phyloP scores from a whole-genome alignment of 2,797 vertebrate species.

The Phoeniculus purpureus region DNA sequence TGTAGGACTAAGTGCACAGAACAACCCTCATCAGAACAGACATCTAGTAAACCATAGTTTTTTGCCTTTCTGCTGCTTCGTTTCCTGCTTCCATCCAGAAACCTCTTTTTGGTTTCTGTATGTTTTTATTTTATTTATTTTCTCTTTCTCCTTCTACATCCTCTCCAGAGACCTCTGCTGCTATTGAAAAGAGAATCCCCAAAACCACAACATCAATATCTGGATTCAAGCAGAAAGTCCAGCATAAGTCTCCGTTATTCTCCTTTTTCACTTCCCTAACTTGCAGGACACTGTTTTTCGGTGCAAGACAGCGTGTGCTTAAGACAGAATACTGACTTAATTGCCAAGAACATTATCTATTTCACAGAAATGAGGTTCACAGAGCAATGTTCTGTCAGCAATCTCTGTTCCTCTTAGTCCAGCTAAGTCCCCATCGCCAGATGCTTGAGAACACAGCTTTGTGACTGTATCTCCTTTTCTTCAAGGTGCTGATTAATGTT shows the following conservation, averaged over 20 bases:
- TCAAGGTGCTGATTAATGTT: neutral
- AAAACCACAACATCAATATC: neutral
- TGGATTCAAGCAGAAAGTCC: neutral
- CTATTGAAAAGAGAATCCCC: neutral
- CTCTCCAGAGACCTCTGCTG: neutral
- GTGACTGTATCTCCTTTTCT: neutral
- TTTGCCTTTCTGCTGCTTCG: neutral
- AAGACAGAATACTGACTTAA: neutral
- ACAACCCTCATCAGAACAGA: neutral
- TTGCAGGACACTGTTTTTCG: neutral
- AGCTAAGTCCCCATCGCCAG: neutral
- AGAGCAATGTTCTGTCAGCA: neutral
- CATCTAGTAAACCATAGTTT: neutral
- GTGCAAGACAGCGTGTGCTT: rapidly evolving
- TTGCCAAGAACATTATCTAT: neutral
- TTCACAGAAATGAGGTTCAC: neutral
- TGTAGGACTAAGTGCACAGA: neutral
- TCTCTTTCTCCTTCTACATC: neutral
- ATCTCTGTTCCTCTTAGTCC: neutral
- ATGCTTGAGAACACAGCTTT: neutral
- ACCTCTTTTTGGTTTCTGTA: neutral
- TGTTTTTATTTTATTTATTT: neutral
- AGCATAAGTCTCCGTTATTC: neutral
- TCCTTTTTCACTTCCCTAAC: neutral
- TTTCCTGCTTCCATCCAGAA: neutral